These are phyloP conservation scores for Pelagia noctiluca DNA, from an alignment of 30 jellyfish, hydroid and myxozoan genomes.

Conservation along the genomic window DNA sequence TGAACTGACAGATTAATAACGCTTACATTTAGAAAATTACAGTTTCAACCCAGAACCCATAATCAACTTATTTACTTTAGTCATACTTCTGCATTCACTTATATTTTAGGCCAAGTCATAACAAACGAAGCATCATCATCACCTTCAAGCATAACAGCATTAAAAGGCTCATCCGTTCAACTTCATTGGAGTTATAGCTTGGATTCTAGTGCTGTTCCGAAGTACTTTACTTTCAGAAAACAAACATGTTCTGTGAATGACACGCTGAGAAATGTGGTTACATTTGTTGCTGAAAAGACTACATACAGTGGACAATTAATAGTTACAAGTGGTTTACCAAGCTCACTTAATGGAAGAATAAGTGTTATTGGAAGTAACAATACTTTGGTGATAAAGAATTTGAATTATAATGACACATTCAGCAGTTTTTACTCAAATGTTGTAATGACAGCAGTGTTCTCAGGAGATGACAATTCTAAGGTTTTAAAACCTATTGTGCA, in stretches of 20 bases:
- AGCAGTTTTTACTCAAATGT: constrained; percentile 13
- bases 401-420: constrained; percentile 16
- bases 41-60: too few species aligned
- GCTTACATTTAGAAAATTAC: too few species aligned
- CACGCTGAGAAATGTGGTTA: not conserved
- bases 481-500: constrained; percentile 16
- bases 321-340: not conserved
- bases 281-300: constrained; percentile 16
- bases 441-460: not conserved
- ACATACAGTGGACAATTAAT: not conserved
- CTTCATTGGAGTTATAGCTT: constrained; percentile 35
- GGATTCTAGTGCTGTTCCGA: constrained; percentile 17
- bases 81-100: too few species aligned
- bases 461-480: not conserved
- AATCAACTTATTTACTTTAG: too few species aligned
- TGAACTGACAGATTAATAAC: too few species aligned
- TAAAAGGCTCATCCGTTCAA: constrained; percentile 39
- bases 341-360: constrained; percentile 30
- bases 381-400: constrained; percentile 22
- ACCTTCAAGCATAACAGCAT: constrained; percentile 39
- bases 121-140: constrained; percentile 55
- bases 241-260: not conserved
- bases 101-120: not conserved
- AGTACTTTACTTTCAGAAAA: not conserved
- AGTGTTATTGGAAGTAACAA: constrained; percentile 26